Base-by-base conservation (phyloP, 53 echinoderm and acorn worm species). In the Temnopleurus reevesii region DNA sequence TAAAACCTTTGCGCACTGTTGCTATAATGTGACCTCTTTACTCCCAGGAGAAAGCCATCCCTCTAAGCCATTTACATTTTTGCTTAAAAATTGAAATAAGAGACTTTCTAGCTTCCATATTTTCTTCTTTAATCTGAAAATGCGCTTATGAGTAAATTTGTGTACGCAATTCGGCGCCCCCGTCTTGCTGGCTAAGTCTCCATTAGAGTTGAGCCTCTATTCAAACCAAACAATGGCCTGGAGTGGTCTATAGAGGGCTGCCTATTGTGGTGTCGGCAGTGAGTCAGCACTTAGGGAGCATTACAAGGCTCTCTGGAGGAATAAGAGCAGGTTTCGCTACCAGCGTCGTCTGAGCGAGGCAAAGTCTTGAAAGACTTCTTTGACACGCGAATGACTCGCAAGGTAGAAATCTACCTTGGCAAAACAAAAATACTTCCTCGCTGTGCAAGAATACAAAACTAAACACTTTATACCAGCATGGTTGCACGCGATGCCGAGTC, bases 181-280 rank as follows among this genome's bases (percentile, higher is more conserved):
- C 18, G 27, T 34, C 38, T 53, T 56, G 55, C 21, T 53, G 51
- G 26, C 80, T 71, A 71, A 71, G 28, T 30, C 27, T 53, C 46
- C 51, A 80, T 80, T 80, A 80, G 51, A 71, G 71, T 71, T 80
- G 28, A 19, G 80, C 29, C 47, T 80, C 80, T 80, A 80, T 80
- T 80, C 80, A 80, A 80, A 80, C 31, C 18, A 80, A 80, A 80
- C 80, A 80, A 80, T 80, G 80, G 80, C 80, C 80, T 80, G 53
- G 80, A 80, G 80, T 80, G 80, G 80, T 80, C 80, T 80, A 80
- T 80, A 80, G 80, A 80, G 80, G 80, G 80, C 80, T 53, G 53
- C 80, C 80, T 80, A 80, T 80, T 80, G 80, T 80, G 18, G 13
- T 53, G 53, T 30, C 12, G 80, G 80, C 80, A 53, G 51, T 80